Evolutionary conservation across 2,113 vertebrate genomes (phyloP), one percentile per base, ranked within the genome.

Genomic region (Pogona vitticeps): DNA sequence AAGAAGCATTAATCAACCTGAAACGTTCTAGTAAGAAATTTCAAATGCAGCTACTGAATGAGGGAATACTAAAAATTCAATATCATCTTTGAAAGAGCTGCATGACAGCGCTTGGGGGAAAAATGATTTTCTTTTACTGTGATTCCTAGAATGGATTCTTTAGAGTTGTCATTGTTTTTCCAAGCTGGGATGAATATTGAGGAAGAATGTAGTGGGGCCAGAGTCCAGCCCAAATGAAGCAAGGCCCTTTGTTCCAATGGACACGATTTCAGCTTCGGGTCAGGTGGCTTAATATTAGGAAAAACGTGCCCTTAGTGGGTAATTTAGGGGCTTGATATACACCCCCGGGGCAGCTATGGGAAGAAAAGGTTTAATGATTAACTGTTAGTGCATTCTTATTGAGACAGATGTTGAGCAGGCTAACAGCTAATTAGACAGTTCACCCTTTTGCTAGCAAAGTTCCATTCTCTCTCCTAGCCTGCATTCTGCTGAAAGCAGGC

Each of bases 1-100:
- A 94, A 93, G 86, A 96, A 92, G 88, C 94, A 95, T 96, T 96
- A 95, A 94, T 94, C 87, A 94, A 95, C 92, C n/a, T 80, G 94
- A 96, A 95, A 95, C 95, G 93, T 95, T 94, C 92, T 77, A 80
- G 88, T 92, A 88, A 96, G 92, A 92, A 96, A 95, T 96, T 95
- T 94, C 93, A 95, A 96, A 91, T 88, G 89, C 72, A 92, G 85
- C 42, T 88, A 91, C 92, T 88, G 86, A 86, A 83, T 96, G 91
- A 92, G 82, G 86, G 91, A 88, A 92, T 93, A 92, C 87, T 94
- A 94, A 92, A 90, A 88, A 46, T 94, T 93, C 87, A 92, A 76
- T 92, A 90, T 91, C 80, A 89, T 84, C 88, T 91, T 92, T 94
- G 91, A 94, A 92, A 94, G 90, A 94, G 94, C 91, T 93, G 65